Conservation (phyloP, 1,140 invertebrate species). For the Pseudomyrmex gracilis region DNA sequence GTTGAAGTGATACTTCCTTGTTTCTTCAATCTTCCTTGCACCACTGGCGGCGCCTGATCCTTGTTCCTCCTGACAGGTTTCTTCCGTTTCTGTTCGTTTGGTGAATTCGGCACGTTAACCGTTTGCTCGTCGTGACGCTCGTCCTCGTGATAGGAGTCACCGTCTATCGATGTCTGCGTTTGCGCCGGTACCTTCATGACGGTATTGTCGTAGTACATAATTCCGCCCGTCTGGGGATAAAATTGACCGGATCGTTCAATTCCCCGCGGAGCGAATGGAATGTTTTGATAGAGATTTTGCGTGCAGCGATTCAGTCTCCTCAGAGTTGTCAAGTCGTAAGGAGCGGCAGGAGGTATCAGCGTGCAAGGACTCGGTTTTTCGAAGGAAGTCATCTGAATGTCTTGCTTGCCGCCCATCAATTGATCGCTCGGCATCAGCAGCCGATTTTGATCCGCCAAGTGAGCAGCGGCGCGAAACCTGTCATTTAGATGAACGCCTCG, state of each 20-base stretch:
- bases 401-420: constrained; percentile 46
- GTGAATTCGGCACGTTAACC: constrained; percentile 51
- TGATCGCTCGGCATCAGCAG: constrained; percentile 63
- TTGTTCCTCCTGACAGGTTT: constrained; percentile 58
- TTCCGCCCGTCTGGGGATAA: constrained; percentile 67
- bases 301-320: constrained; percentile 70
- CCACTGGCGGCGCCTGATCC: constrained; percentile 41
- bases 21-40: constrained; percentile 74
- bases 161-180: constrained; percentile 78
- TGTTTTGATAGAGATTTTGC: constrained; percentile 74
- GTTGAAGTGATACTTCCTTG: constrained; percentile 74
- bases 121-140: constrained; percentile 62
- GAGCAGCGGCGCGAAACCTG: constrained; percentile 11
- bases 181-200: constrained; percentile 77
- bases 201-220: constrained; percentile 75
- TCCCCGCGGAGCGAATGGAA: constrained; percentile 71
- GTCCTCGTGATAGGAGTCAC: constrained; percentile 68
- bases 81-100: constrained; percentile 57
- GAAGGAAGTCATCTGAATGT: constrained; percentile 82
- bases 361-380: constrained; percentile 81
- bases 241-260: constrained; percentile 37
- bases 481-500: constrained; percentile 15
- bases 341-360: constrained; percentile 72
- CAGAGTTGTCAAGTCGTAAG: constrained; percentile 72
- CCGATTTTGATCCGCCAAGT: constrained; percentile 44